Percentiles rank a stretch among this genome's conserved stretches.
These are phyloP conservation scores for Syrmaticus mikado DNA, from an alignment of 2,113 vertebrate genomes.

Conservation along the genomic window DNA sequence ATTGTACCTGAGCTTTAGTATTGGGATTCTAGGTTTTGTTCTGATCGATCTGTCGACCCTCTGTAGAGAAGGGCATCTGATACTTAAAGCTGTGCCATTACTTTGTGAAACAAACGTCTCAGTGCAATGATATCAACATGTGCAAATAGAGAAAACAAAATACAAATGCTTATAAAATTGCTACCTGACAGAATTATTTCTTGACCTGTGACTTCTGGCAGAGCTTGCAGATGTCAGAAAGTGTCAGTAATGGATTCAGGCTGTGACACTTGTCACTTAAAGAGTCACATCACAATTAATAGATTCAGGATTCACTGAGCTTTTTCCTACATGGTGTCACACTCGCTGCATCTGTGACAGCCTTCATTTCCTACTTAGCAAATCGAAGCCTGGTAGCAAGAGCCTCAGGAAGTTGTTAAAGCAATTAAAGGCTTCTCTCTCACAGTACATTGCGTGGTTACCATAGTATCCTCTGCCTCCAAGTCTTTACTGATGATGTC, in stretches of 20 bases:
- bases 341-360: slow-evolving; percentile 52
- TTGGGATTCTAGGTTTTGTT: slow-evolving; percentile 11
- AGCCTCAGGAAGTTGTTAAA: slow-evolving; percentile 84
- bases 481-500: slow-evolving; percentile 85
- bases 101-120: neutral
- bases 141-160: slow-evolving; percentile 35
- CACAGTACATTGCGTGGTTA: slow-evolving; percentile 80
- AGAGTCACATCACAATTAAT: slow-evolving; percentile 62
- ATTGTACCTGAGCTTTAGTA: neutral
- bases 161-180: slow-evolving; percentile 20
- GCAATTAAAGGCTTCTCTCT: slow-evolving; percentile 84
- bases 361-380: slow-evolving; percentile 76
- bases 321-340: slow-evolving; percentile 37
- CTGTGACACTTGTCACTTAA: slow-evolving; percentile 62
- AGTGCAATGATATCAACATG: neutral
- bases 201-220: slow-evolving; percentile 51
- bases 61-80: neutral
- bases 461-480: slow-evolving; percentile 86
- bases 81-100: neutral
- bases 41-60: neutral
- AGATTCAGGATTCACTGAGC: slow-evolving; percentile 52
- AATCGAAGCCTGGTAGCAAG: slow-evolving; percentile 74
- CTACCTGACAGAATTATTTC: slow-evolving; percentile 35
- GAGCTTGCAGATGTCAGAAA: slow-evolving; percentile 45
- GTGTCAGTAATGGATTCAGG: slow-evolving; percentile 48